Evolutionary conservation across 2,113 vertebrate species (phyloP).

Genomic region (Benitochromis conjunctus): DNA sequence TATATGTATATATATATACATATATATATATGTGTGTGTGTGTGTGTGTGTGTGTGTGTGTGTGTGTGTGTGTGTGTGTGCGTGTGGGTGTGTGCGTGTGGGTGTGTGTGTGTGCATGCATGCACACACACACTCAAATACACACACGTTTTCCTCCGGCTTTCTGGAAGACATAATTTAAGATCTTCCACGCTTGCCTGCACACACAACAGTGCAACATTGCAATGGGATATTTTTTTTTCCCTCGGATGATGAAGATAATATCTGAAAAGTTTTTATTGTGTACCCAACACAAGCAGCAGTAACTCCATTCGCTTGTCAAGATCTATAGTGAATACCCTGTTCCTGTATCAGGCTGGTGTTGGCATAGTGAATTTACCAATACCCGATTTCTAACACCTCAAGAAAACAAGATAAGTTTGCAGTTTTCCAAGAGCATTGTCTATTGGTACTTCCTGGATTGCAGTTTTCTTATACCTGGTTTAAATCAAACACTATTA

Average conservation of each 20-base stretch:
- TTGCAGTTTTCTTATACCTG: not conserved
- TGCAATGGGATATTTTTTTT: not conserved
- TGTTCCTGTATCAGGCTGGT: not conserved
- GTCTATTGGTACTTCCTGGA: not conserved
- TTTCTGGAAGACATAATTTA: not conserved
- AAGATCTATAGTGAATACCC: not conserved
- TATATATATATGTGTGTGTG: no score
- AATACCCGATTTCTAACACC: constrained; percentile 7
- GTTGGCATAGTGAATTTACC: constrained; percentile 1
- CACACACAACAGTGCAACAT: not conserved
- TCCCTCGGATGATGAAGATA: not conserved
- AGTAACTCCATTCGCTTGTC: constrained; percentile 24
- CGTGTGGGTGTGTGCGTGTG: no score
- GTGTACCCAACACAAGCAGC: constrained; percentile 4
- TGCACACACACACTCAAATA: not conserved
- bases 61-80: no score
- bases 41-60: no score
- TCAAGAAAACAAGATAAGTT: not conserved
- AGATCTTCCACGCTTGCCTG: not conserved
- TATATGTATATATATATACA: not conserved
- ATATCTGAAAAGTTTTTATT: constrained; percentile 25
- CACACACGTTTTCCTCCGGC: not conserved
- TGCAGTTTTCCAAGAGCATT: not conserved
- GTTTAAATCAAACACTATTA: not conserved
- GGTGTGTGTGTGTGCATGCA: no score